Evolutionary conservation across 2,888 invertebrate genomes (phyloP).

Genomic region (Taphrorychus bicolor): DNA sequence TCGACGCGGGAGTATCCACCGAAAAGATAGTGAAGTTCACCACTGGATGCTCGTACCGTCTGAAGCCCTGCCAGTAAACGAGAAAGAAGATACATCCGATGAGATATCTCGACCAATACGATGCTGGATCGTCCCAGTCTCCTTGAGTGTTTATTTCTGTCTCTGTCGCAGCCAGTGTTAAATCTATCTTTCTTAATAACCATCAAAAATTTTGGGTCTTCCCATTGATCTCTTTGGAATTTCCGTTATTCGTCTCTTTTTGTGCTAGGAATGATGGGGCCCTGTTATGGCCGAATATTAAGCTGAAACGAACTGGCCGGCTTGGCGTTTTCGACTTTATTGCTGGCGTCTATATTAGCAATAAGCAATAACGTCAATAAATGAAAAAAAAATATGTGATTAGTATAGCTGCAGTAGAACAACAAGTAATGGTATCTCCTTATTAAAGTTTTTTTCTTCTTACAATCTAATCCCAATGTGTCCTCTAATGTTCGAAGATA

Average conservation of each 20-base stretch:
- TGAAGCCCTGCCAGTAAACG: constrained; percentile 11
- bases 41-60: constrained; percentile 42
- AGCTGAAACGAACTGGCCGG: too few relatives aligned
- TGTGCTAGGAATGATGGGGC: background rate
- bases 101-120: constrained; percentile 44
- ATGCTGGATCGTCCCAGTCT: constrained; percentile 46
- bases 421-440: too few relatives aligned
- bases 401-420: too few relatives aligned
- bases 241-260: constrained; percentile 5
- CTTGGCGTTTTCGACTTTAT: too few relatives aligned
- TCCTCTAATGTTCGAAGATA: too few relatives aligned
- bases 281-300: too few relatives aligned
- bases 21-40: constrained; percentile 27
- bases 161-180: constrained; percentile 33
- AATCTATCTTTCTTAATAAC: constrained; percentile 36
- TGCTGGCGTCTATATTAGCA: too few relatives aligned
- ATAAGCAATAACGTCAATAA: too few relatives aligned
- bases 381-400: too few relatives aligned
- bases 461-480: too few relatives aligned
- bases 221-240: constrained; percentile 23
- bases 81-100: background rate
- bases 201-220: constrained; percentile 38
- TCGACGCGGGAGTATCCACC: constrained; percentile 30
- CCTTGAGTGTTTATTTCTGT: constrained; percentile 42
- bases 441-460: too few relatives aligned